These are phyloP conservation scores for Sprattus sprattus DNA, from an alignment of 2,113 vertebrate species.

Conservation along the genomic window DNA sequence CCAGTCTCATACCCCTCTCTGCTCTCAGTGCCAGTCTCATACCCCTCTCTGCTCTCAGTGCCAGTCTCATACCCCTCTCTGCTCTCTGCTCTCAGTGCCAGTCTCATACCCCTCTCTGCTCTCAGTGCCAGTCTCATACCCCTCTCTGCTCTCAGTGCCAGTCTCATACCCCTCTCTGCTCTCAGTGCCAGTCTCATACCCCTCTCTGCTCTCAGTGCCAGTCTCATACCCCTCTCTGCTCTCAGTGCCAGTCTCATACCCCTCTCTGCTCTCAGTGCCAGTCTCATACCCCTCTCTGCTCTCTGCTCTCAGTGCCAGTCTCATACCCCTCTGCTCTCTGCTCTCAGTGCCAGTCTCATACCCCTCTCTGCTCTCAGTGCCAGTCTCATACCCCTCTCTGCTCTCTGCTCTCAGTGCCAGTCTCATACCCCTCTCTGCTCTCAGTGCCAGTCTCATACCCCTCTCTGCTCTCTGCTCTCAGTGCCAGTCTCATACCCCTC, in stretches of 20 bases:
- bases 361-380: not conserved
- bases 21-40: not conserved
- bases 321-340: too few species aligned
- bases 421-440: not conserved
- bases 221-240: too few species aligned
- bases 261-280: not conserved
- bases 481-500: too few species aligned
- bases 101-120: too few species aligned
- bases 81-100: not conserved
- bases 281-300: not conserved
- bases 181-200: not conserved
- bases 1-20: too few species aligned
- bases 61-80: not conserved
- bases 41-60: not conserved
- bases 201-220: not conserved
- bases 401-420: not conserved
- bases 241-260: not conserved
- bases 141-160: not conserved
- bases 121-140: not conserved
- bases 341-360: not conserved
- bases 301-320: not conserved
- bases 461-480: not conserved
- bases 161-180: too few species aligned
- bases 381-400: not conserved
- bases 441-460: not conserved